phyloP scores from a whole-genome alignment of 1,140 invertebrate genomes.

The Calliphora vicina region DNA sequence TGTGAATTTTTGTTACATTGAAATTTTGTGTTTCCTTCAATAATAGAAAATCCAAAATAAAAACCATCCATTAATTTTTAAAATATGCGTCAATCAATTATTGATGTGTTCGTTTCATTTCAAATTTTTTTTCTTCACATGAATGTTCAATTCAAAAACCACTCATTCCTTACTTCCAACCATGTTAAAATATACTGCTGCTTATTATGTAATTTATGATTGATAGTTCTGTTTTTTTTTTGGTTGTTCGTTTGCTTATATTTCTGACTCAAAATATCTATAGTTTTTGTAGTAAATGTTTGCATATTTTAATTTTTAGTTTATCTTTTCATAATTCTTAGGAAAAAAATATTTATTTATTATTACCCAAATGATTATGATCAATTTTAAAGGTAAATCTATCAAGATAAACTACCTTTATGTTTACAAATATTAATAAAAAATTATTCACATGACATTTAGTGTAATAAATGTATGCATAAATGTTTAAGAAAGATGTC shows the following conservation, averaged over 20 bases:
- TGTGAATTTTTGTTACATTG: neutral
- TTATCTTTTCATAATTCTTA: too few species aligned
- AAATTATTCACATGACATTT: too few species aligned
- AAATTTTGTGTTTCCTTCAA: neutral
- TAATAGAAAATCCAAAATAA: neutral
- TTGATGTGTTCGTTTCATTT: conserved; percentile 14
- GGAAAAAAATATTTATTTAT: too few species aligned
- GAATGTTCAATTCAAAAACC: conserved; percentile 13
- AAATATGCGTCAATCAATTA: conserved; percentile 31
- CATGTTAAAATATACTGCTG: neutral
- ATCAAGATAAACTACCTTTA: too few species aligned
- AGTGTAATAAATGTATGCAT: too few species aligned
- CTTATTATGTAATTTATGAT: neutral
- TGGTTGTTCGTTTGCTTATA: neutral
- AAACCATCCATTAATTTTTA: conserved; percentile 26
- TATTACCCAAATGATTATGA: too few species aligned
- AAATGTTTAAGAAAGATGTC: too few species aligned
- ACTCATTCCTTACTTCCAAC: neutral
- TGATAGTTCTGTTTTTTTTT: neutral
- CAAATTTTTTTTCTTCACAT: too few species aligned
- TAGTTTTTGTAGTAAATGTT: neutral
- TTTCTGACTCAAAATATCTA: too few species aligned
- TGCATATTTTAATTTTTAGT: neutral
- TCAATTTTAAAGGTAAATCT: too few species aligned
- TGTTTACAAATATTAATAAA: too few species aligned